phyloP scores from a whole-genome alignment of 2,113 vertebrate genomes.

The Neodon shergylaensis region DNA sequence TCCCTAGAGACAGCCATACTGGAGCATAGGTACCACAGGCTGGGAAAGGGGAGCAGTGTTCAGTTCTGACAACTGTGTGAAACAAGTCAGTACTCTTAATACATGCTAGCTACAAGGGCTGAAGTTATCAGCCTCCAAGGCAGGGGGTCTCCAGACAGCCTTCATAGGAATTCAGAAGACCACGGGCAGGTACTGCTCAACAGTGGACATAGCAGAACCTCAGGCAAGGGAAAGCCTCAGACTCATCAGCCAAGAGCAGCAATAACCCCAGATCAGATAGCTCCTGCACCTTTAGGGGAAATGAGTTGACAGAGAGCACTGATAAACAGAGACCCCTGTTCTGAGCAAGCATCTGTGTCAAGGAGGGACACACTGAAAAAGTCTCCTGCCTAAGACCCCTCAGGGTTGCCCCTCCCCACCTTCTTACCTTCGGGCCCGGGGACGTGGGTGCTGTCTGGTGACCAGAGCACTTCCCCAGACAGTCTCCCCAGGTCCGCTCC shows the following conservation, averaged over 20 bases:
- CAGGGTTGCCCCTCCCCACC: neutral
- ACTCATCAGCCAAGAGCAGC: neutral
- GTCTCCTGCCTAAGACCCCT: neutral
- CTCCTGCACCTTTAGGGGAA: neutral
- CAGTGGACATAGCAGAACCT: neutral
- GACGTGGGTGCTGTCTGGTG: slow-evolving; percentile 88
- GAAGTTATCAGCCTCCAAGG: neutral
- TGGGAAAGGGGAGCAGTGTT: neutral
- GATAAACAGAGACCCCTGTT: neutral
- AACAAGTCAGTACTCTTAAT: neutral
- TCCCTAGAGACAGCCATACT: neutral
- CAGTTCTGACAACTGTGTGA: neutral
- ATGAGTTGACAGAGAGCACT: neutral
- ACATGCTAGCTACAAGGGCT: neutral
- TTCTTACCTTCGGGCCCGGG: slow-evolving; percentile 94
- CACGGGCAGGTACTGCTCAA: neutral
- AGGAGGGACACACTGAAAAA: neutral
- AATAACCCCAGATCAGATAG: neutral
- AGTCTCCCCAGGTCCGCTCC: slow-evolving; percentile 91
- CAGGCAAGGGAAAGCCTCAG: neutral
- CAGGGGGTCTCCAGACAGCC: neutral
- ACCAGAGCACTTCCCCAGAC: slow-evolving; percentile 93
- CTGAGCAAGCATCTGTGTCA: neutral
- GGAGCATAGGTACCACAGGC: neutral
- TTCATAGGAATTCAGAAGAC: neutral